A percentile compares a stretch with the other conserved stretches of the same genome.
Conservation (phyloP, 1,140 invertebrate species). For the Anastatus disparis region DNA sequence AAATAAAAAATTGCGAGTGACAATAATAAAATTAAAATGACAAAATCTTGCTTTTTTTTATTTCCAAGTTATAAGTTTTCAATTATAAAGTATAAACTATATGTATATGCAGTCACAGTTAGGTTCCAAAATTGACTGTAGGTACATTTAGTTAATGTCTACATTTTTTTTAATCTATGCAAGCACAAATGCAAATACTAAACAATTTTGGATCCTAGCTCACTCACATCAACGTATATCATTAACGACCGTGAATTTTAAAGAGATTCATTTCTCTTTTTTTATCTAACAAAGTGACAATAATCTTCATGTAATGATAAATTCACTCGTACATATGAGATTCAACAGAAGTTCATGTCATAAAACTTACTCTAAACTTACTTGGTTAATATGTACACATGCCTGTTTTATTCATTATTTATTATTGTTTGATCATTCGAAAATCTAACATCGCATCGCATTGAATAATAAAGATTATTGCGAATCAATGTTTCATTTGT, state of each 20-base stretch:
- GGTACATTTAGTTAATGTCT: conserved; percentile 16
- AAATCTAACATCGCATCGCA: conserved; percentile 33
- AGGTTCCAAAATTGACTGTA: conserved; percentile 37
- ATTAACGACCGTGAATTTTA: conserved; percentile 32
- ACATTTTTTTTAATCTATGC: background rate
- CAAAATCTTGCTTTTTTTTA: conserved; percentile 3
- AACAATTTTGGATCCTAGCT: conserved; percentile 38
- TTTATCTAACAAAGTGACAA: conserved; percentile 33
- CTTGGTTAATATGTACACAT: conserved; percentile 37
- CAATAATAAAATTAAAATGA: conserved; percentile 8
- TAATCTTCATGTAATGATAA: conserved; percentile 36
- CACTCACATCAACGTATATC: conserved; percentile 26
- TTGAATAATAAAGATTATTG: conserved; percentile 35
- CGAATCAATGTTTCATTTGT: conserved; percentile 30
- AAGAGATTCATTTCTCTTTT: conserved; percentile 35
- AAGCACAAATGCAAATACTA: conserved; percentile 26
- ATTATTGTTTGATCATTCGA: conserved; percentile 41
- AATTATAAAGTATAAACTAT: conserved; percentile 19
- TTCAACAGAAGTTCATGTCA: conserved; percentile 32
- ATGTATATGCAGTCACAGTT: conserved; percentile 27
- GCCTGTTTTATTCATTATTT: conserved; percentile 25
- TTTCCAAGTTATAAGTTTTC: conserved; percentile 8
- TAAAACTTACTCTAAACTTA: conserved; percentile 39
- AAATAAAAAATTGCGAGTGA: conserved; percentile 16
- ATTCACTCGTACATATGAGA: conserved; percentile 28